These are phyloP conservation scores for Synanthedon vespiformis DNA, from an alignment of 2,888 invertebrate species.

Conservation along the genomic window DNA sequence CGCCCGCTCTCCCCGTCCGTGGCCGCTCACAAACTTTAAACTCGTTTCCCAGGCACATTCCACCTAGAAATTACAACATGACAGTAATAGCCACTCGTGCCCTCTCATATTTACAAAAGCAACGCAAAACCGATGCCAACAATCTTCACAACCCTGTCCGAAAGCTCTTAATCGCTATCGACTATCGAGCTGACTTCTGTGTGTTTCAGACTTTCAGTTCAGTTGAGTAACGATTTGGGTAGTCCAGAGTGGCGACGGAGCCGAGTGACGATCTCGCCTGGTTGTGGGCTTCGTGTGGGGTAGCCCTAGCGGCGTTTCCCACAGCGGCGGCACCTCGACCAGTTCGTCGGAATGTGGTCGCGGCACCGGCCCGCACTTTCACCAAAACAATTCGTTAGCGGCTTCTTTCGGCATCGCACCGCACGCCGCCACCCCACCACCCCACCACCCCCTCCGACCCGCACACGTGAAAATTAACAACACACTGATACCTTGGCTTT, in stretches of 20 bases:
- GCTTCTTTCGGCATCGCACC: conserved; percentile 66
- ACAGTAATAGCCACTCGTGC: too few relatives aligned
- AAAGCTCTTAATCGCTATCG: too few relatives aligned
- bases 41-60: conserved; percentile 9
- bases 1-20: conserved; percentile 15
- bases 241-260: too few relatives aligned
- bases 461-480: conserved; percentile 63
- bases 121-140: too few relatives aligned
- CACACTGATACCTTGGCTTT: conserved; percentile 48
- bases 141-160: too few relatives aligned
- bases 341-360: conserved; percentile 69
- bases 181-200: too few relatives aligned
- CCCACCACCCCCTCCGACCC: conserved; percentile 24
- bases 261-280: too few relatives aligned
- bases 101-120: too few relatives aligned
- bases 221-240: too few relatives aligned
- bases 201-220: too few relatives aligned
- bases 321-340: conserved; percentile 68
- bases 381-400: conserved; percentile 71
- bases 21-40: conserved; percentile 14
- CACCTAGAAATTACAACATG: neutral
- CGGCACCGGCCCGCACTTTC: conserved; percentile 69
- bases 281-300: conserved; percentile 48
- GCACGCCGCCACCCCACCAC: conserved; percentile 34
- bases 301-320: conserved; percentile 67